Percentiles rank a stretch among this genome's conserved stretches.
Conservation (phyloP, 53 echinoderm and acorn worm species). For the Actinopyga echinites region DNA sequence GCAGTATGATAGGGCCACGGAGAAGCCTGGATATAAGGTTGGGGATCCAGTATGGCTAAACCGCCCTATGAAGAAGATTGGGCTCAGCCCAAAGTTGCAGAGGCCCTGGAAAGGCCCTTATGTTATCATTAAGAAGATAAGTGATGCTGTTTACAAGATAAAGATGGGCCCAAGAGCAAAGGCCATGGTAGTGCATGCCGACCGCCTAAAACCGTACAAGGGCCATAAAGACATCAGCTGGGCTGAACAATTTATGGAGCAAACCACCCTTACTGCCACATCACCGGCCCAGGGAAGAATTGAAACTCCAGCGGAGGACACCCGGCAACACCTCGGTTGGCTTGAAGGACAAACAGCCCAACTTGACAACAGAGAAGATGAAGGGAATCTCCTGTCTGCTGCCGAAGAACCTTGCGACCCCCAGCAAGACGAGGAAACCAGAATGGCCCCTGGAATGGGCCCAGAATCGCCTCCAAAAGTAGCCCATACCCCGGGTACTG, state of each 20-base stretch:
- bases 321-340: no score
- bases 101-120: conserved; percentile 45
- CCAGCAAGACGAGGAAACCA: no score
- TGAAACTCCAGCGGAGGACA: no score
- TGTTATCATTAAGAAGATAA: conserved; percentile 7
- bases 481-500: conserved; percentile 16
- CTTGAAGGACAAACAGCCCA: no score
- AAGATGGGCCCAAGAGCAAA: conserved; percentile 21
- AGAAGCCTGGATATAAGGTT: background rate
- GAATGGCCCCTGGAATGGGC: no score
- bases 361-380: no score
- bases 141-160: conserved; percentile 36
- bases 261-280: no score
- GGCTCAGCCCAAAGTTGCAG: conserved; percentile 39
- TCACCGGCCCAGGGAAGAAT: no score
- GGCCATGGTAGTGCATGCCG: conserved; percentile 1
- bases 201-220: background rate
- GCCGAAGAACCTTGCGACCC: background rate
- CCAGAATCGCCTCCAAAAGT: background rate
- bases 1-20: conserved; percentile 41
- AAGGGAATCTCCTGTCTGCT: background rate
- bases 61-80: conserved; percentile 25
- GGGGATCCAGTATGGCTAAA: conserved; percentile 53
- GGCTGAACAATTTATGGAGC: background rate
- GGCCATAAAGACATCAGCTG: background rate